phyloP scores from a whole-genome alignment of 2,113 vertebrate genomes.

The Cephalophus harveyi region DNA sequence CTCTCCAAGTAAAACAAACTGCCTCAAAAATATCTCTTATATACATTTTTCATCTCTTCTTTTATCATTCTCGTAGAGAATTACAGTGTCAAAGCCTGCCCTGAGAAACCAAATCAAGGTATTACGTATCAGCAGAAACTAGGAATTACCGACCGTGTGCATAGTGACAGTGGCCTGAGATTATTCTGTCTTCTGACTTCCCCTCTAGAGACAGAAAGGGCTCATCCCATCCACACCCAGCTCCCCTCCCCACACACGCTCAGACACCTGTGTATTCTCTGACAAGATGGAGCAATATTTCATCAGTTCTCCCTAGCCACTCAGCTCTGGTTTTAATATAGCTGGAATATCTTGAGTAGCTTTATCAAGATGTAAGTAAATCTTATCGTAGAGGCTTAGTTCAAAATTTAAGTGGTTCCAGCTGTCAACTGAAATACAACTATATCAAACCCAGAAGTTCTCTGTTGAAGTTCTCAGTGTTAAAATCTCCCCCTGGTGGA shows the following conservation, averaged over 20 bases:
- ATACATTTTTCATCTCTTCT: not conserved
- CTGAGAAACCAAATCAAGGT: not conserved
- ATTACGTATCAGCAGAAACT: not conserved
- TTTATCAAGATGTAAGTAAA: slow-evolving; percentile 49
- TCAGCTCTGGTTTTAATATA: slow-evolving; percentile 16
- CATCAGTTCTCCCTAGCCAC: not conserved
- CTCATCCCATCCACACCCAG: not conserved
- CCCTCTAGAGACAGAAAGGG: not conserved
- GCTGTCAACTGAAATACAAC: slow-evolving; percentile 23
- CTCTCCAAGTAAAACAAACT: slow-evolving; percentile 10
- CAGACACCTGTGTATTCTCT: not conserved
- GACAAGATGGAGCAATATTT: not conserved
- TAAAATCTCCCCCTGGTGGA: slow-evolving; percentile 68
- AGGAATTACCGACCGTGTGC: not conserved
- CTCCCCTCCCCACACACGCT: not conserved
- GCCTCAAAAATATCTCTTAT: not conserved
- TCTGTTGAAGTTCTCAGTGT: not conserved
- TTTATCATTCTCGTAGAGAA: not conserved
- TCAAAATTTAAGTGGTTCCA: slow-evolving; percentile 34
- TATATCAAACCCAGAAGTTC: slow-evolving; percentile 5
- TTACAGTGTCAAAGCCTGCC: not conserved
- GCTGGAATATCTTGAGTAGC: not conserved
- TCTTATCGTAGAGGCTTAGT: slow-evolving; percentile 47
- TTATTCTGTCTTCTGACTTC: not conserved
- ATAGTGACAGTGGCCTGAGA: not conserved